Evolutionary conservation across 2,797 vertebrate species (phyloP).

Genomic region (Falco concolor): DNA sequence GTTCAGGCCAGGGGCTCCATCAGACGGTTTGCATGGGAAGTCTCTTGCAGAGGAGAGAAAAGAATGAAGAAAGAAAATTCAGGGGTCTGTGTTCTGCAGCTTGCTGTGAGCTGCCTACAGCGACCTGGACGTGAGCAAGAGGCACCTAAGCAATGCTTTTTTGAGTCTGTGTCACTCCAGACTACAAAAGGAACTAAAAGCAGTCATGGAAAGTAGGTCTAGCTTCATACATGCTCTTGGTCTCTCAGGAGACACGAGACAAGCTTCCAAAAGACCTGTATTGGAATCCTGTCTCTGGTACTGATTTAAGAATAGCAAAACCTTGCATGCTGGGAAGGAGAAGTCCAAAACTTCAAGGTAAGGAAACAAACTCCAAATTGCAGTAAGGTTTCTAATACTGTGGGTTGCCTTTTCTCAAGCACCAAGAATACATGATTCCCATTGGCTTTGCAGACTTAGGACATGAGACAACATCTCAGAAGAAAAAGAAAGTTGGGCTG

Average conservation of each 20-base stretch:
- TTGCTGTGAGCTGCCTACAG: not conserved
- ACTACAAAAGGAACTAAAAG: not conserved
- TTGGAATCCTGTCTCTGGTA: not conserved
- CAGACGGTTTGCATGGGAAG: constrained; percentile 70
- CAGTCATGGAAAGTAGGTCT: not conserved
- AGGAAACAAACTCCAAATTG: not conserved
- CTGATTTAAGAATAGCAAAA: not conserved
- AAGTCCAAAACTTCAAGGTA: not conserved
- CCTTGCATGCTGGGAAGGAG: not conserved
- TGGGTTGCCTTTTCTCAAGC: not conserved
- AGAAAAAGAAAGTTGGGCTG: not conserved
- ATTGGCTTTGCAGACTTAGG: not conserved
- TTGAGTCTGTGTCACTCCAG: not conserved
- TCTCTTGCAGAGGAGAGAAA: constrained; percentile 35
- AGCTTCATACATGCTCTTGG: not conserved
- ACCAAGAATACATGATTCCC: not conserved
- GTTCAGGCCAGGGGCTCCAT: constrained; percentile 84
- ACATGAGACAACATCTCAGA: not conserved
- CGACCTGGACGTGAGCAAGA: not conserved
- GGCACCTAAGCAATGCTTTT: not conserved
- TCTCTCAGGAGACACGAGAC: not conserved
- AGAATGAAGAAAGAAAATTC: not conserved
- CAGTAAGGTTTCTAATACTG: not conserved
- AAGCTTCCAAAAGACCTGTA: not conserved
- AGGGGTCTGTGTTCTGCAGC: not conserved